These are phyloP conservation scores for Cirrhinus mrigala DNA, from an alignment of 2,797 vertebrate species.

Conservation along the genomic window DNA sequence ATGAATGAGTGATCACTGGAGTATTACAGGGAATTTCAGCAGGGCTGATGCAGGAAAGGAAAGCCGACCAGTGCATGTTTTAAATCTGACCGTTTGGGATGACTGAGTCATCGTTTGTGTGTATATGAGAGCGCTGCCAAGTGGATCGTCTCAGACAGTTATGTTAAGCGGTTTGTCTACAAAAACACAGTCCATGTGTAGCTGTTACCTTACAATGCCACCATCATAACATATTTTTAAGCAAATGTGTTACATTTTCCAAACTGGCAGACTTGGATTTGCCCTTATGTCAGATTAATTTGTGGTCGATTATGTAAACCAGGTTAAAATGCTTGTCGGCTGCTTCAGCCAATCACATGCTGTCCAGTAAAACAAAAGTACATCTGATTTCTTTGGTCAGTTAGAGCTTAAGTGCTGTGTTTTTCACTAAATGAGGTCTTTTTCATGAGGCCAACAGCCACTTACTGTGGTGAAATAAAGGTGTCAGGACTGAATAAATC, in stretches of 20 bases:
- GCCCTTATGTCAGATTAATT: neutral
- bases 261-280: neutral
- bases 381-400: neutral
- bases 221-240: neutral
- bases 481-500: constrained; percentile 23
- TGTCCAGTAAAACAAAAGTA: neutral
- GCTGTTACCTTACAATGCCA: neutral
- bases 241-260: constrained; percentile 14
- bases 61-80: constrained; percentile 37
- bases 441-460: constrained; percentile 5
- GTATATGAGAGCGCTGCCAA: constrained; percentile 47
- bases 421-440: neutral
- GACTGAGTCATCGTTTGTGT: constrained; percentile 69
- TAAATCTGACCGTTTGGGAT: constrained; percentile 63
- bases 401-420: neutral
- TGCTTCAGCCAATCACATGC: neutral
- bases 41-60: constrained; percentile 41
- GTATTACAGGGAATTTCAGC: constrained; percentile 13
- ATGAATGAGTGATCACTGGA: constrained; percentile 24
- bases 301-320: constrained; percentile 21
- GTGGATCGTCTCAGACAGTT: neutral
- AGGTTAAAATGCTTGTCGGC: neutral
- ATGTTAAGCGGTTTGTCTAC: neutral
- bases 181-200: constrained; percentile 15
- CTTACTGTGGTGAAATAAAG: constrained; percentile 16